Evolutionary conservation across 2,888 invertebrate genomes (phyloP).

Genomic region (Leuctra nigra): DNA sequence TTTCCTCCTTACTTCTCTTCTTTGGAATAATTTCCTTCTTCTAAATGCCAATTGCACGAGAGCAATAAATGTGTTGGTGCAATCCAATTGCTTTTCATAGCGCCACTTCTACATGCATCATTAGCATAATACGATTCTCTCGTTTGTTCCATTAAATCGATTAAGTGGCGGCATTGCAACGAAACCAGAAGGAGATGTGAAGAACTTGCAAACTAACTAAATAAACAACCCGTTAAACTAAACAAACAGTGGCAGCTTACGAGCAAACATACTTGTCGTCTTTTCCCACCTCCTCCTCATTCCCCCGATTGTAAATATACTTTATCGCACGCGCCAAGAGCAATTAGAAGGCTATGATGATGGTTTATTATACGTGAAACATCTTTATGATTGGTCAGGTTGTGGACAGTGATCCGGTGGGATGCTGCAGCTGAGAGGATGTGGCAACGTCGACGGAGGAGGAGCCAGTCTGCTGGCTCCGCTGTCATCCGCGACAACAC

Average conservation of each 20-base stretch:
- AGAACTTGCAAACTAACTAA: slow-evolving; percentile 18
- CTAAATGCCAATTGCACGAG: too few species aligned
- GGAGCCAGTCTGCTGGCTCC: slow-evolving; percentile 11
- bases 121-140: too few species aligned
- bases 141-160: too few species aligned
- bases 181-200: too few species aligned
- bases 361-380: background rate
- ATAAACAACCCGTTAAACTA: slow-evolving; percentile 14
- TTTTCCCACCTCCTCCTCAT: too few species aligned
- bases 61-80: too few species aligned
- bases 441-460: slow-evolving; percentile 14
- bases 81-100: too few species aligned
- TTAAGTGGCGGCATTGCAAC: too few species aligned
- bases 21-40: too few species aligned
- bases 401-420: background rate
- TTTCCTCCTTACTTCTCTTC: too few species aligned
- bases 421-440: background rate
- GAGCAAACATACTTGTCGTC: slow-evolving; percentile 13
- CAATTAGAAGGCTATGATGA: background rate
- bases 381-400: slow-evolving; percentile 14
- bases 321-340: slow-evolving; percentile 4
- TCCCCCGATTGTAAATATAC: slow-evolving; percentile 16
- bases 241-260: slow-evolving; percentile 8
- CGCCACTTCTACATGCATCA: too few species aligned
- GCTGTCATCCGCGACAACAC: slow-evolving; percentile 24